Percentiles rank a stretch among this genome's conserved stretches.
These are phyloP conservation scores for Euclidia mi DNA, from an alignment of 2,888 invertebrate genomes.

Conservation along the genomic window DNA sequence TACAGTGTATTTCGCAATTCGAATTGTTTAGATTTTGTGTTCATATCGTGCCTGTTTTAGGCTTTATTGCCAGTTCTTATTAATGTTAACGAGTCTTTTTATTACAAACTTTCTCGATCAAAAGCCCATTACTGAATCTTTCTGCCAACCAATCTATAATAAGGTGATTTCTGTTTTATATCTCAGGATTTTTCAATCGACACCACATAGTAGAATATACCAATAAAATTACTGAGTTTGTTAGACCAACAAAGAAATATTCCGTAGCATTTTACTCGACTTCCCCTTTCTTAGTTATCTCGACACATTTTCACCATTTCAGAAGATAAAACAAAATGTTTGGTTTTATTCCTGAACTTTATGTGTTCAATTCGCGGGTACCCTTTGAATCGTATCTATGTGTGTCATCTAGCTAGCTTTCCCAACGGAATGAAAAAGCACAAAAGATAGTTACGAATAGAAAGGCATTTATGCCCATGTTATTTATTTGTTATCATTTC, in stretches of 20 bases:
- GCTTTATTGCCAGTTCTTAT: too few species aligned
- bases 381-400: slow-evolving; percentile 50
- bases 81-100: too few species aligned
- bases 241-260: slow-evolving; percentile 1
- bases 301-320: slow-evolving; percentile 24
- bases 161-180: too few species aligned
- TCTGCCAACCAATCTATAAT: too few species aligned
- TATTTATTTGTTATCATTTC: slow-evolving; percentile 34
- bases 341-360: slow-evolving; percentile 42
- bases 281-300: slow-evolving; percentile 15
- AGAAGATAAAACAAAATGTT: slow-evolving; percentile 45
- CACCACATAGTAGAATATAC: not conserved
- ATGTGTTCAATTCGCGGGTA: slow-evolving; percentile 49
- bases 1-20: too few species aligned
- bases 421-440: slow-evolving; percentile 36
- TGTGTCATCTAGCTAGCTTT: slow-evolving; percentile 52
- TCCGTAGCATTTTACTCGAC: slow-evolving; percentile 7
- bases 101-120: too few species aligned
- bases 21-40: too few species aligned
- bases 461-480: slow-evolving; percentile 29
- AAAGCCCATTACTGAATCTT: too few species aligned
- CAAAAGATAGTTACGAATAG: slow-evolving; percentile 39
- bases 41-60: too few species aligned
- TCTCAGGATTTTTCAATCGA: too few species aligned
- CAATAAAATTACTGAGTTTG: slow-evolving; percentile 1